Percentiles rank a stretch among this genome's conserved stretches.
These are phyloP conservation scores for Pteria penguin DNA, from an alignment of 2,888 invertebrate genomes.

Conservation along the genomic window DNA sequence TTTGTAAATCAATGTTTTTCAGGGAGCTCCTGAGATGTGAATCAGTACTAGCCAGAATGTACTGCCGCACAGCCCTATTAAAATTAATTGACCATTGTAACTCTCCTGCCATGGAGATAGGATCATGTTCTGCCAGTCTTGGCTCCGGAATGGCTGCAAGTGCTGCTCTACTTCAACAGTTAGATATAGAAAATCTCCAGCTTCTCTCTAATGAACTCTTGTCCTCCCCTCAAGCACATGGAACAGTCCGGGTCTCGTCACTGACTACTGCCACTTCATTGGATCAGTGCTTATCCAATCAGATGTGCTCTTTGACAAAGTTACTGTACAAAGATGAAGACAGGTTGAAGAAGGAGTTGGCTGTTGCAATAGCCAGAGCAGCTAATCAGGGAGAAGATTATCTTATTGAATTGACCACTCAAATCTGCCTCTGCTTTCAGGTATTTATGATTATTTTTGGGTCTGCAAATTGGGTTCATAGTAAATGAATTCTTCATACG, in stretches of 20 bases:
- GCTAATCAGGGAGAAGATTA: slow-evolving; percentile 79
- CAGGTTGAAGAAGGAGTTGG: slow-evolving; percentile 73
- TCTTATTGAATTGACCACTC: slow-evolving; percentile 77
- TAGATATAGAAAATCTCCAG: slow-evolving; percentile 80
- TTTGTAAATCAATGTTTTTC: no score
- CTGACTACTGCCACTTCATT: slow-evolving; percentile 63
- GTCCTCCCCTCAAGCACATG: slow-evolving; percentile 71
- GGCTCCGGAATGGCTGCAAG: slow-evolving; percentile 75
- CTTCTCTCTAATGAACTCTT: slow-evolving; percentile 77
- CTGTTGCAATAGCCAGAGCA: slow-evolving; percentile 76
- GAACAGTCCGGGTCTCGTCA: slow-evolving; percentile 67
- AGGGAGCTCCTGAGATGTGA: slow-evolving; percentile 78
- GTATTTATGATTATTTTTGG: slow-evolving; percentile 51
- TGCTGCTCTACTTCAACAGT: slow-evolving; percentile 75
- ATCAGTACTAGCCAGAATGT: slow-evolving; percentile 73
- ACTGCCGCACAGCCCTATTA: slow-evolving; percentile 76
- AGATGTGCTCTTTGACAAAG: slow-evolving; percentile 69
- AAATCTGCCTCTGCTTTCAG: slow-evolving; percentile 78
- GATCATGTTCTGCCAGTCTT: slow-evolving; percentile 64
- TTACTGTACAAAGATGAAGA: slow-evolving; percentile 74
- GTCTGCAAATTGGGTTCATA: no score
- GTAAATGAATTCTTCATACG: no score
- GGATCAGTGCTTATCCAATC: slow-evolving; percentile 67
- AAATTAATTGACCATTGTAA: slow-evolving; percentile 77
- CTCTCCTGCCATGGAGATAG: slow-evolving; percentile 75